Percentiles rank a stretch among this genome's conserved stretches.
These are phyloP conservation scores for Danio rerio DNA, from an alignment of 2,113 vertebrate genomes.

Conservation along the genomic window DNA sequence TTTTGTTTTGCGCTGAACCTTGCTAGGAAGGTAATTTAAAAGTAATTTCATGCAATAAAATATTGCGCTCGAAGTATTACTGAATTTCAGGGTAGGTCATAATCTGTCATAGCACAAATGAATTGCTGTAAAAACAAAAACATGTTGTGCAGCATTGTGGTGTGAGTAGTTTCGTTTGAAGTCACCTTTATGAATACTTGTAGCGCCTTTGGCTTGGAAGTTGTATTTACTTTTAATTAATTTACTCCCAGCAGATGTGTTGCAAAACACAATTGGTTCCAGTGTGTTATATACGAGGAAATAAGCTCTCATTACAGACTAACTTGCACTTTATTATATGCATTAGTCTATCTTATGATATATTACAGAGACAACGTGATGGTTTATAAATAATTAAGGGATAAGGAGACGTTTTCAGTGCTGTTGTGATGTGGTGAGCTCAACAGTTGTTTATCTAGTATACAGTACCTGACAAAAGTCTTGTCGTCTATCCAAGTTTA, in stretches of 20 bases:
- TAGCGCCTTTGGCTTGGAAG: background rate
- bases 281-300: background rate
- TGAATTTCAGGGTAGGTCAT: background rate
- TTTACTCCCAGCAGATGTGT: slow-evolving; percentile 2
- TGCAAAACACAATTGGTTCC: background rate
- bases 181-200: background rate
- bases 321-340: background rate
- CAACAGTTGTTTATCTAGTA: background rate
- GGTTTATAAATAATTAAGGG: background rate
- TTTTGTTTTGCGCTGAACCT: background rate
- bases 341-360: background rate
- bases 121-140: background rate
- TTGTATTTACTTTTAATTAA: slow-evolving; percentile 4
- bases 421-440: background rate
- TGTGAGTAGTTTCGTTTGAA: background rate
- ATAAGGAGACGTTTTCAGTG: background rate
- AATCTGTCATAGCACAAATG: background rate
- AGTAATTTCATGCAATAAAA: background rate
- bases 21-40: background rate
- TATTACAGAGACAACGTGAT: background rate
- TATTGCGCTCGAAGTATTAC: background rate
- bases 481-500: too few relatives aligned
- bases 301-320: slow-evolving; percentile 8
- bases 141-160: slow-evolving; percentile 7
- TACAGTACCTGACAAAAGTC: background rate